Conservation (phyloP, 2,888 invertebrate genomes). For the Scotopteryx bipunctaria region DNA sequence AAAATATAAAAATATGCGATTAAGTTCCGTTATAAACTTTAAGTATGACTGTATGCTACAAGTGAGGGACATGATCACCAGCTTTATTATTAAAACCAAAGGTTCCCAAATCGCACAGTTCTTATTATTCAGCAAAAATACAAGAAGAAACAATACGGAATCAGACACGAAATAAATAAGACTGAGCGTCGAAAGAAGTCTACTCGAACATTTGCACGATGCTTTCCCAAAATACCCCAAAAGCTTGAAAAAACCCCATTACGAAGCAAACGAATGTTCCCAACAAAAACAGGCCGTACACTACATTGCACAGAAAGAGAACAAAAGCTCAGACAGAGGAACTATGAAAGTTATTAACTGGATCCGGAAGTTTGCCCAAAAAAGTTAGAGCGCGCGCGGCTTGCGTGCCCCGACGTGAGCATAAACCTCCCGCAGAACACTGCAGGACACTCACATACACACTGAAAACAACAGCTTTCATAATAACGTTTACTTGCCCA, state of each 20-base stretch:
- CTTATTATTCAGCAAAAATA: no score
- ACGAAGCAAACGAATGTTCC: constrained; percentile 23
- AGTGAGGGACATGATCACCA: no score
- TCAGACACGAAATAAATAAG: neutral
- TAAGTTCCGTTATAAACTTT: no score
- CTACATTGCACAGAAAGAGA: constrained; percentile 42
- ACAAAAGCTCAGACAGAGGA: constrained; percentile 34
- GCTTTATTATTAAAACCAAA: no score
- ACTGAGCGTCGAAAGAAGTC: neutral
- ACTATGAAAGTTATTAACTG: constrained; percentile 49
- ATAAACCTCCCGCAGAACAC: constrained; percentile 24
- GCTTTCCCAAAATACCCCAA: constrained; percentile 5
- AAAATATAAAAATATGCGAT: no score
- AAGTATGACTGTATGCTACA: no score
- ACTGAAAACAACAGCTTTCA: no score
- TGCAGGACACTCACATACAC: constrained; percentile 11
- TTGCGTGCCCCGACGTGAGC: constrained; percentile 42
- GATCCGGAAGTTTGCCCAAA: constrained; percentile 45
- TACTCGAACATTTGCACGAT: constrained; percentile 1
- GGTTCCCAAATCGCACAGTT: no score
- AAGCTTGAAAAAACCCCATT: constrained; percentile 24
- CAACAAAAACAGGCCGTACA: constrained; percentile 29
- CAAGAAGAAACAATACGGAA: neutral
- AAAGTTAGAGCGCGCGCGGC: constrained; percentile 37
- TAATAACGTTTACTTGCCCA: no score